Percentiles rank a stretch among this genome's conserved stretches.
These are phyloP conservation scores for Arge pagana DNA, from an alignment of 2,888 invertebrate species.

Conservation along the genomic window DNA sequence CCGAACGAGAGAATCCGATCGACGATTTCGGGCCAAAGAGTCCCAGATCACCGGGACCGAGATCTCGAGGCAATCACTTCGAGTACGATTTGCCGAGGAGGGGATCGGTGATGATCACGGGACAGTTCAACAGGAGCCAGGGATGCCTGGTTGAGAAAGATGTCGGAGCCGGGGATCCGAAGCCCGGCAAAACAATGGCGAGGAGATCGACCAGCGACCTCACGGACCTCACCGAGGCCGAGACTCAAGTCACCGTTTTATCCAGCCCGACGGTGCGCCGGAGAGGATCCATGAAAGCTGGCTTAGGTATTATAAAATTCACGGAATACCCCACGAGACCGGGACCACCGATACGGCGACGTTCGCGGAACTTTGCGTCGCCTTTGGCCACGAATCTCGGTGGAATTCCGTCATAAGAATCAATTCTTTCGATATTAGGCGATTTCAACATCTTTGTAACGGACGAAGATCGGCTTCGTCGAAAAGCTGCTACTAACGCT, in stretches of 20 bases:
- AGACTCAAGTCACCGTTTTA: constrained; percentile 65
- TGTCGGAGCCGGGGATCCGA: constrained; percentile 13
- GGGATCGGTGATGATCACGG: constrained; percentile 4
- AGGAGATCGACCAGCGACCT: constrained; percentile 81
- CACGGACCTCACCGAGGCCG: constrained; percentile 66
- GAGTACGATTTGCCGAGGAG: constrained; percentile 5
- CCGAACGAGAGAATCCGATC: neutral
- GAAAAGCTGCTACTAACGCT: too few species aligned
- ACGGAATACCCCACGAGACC: too few species aligned
- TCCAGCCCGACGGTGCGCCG: constrained; percentile 67
- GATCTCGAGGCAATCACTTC: neutral
- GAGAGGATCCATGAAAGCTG: constrained; percentile 64
- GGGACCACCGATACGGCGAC: too few species aligned
- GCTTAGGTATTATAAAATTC: constrained; percentile 51
- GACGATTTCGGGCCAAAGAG: constrained; percentile 12
- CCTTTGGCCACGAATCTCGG: too few species aligned
- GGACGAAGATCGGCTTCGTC: too few species aligned
- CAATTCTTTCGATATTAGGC: too few species aligned
- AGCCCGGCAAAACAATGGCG: constrained; percentile 37
- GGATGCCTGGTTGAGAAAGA: constrained; percentile 43
- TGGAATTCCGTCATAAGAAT: too few species aligned
- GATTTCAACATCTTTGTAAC: too few species aligned
- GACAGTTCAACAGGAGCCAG: constrained; percentile 49
- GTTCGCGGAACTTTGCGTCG: too few species aligned
- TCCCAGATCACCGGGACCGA: constrained; percentile 4